A percentile compares a stretch with the other conserved stretches of the same genome.
These are phyloP conservation scores for Clarias fuscus DNA, from an alignment of 2,797 vertebrate species.

Conservation along the genomic window DNA sequence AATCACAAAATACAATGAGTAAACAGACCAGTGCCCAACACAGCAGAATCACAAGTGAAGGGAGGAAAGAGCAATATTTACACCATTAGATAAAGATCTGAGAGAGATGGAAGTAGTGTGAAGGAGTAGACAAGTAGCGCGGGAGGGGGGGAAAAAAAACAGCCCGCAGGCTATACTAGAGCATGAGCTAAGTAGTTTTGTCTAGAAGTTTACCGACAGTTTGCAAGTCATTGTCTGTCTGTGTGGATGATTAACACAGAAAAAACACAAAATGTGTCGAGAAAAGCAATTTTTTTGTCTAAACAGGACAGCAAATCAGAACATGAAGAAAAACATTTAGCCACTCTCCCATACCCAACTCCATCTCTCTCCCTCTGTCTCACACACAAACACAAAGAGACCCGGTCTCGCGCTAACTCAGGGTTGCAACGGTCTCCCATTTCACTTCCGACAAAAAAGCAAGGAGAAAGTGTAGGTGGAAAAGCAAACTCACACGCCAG, in stretches of 20 bases:
- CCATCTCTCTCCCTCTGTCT: not conserved
- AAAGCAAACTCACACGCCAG: constrained; percentile 18
- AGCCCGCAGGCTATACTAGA: not conserved
- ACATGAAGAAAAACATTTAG: not conserved
- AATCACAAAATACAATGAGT: not conserved
- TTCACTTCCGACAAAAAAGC: constrained; percentile 39
- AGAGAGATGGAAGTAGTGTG: not conserved
- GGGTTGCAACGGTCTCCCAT: constrained; percentile 20
- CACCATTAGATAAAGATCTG: not conserved
- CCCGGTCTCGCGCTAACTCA: constrained; percentile 2
- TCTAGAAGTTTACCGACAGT: no score
- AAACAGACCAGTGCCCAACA: not conserved
- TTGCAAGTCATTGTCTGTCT: not conserved
- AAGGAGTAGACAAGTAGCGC: not conserved
- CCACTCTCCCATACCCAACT: not conserved
- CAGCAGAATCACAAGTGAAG: constrained; percentile 1
- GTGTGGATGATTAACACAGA: constrained; percentile 11
- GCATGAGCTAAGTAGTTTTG: not conserved
- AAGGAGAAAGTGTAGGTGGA: constrained; percentile 24
- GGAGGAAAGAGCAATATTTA: not conserved
- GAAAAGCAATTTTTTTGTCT: not conserved
- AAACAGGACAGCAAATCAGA: not conserved
- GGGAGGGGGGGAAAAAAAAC: not conserved
- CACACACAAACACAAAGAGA: constrained; percentile 18
- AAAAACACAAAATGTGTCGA: not conserved